Evolutionary conservation across 2,113 vertebrate genomes (phyloP).

Genomic region (Rhea americana): DNA sequence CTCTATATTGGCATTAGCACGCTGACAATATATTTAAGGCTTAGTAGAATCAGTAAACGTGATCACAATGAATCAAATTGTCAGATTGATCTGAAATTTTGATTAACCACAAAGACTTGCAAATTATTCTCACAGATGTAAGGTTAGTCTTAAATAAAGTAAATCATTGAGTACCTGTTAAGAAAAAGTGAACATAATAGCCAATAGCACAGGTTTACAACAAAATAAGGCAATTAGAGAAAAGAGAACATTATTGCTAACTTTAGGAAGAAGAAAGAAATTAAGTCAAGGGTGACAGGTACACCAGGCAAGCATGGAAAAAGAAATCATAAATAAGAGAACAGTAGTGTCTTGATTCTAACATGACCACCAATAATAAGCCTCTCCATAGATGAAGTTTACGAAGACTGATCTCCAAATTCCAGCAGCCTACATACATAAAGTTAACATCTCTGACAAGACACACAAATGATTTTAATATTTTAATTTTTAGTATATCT

Average conservation of each 20-base stretch:
- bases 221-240: not conserved
- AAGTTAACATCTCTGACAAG: not conserved
- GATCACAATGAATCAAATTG: not conserved
- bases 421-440: not conserved
- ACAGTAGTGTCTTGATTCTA: not conserved
- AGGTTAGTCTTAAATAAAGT: not conserved
- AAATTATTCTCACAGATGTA: conserved; percentile 14
- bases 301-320: not conserved
- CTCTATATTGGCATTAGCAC: not conserved
- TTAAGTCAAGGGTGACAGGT: not conserved
- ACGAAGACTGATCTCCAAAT: not conserved
- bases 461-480: not conserved
- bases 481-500: not conserved
- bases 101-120: not conserved
- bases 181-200: not conserved
- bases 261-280: not conserved
- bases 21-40: not conserved
- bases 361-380: not conserved
- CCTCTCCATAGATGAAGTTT: not conserved
- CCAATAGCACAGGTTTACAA: not conserved
- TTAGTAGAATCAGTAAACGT: not conserved
- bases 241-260: not conserved
- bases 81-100: conserved; percentile 8
- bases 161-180: not conserved
- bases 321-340: not conserved